Evolutionary conservation across 2,797 vertebrate species (phyloP), one percentile per base, ranked within the genome.

Genomic region (Cygnus olor): DNA sequence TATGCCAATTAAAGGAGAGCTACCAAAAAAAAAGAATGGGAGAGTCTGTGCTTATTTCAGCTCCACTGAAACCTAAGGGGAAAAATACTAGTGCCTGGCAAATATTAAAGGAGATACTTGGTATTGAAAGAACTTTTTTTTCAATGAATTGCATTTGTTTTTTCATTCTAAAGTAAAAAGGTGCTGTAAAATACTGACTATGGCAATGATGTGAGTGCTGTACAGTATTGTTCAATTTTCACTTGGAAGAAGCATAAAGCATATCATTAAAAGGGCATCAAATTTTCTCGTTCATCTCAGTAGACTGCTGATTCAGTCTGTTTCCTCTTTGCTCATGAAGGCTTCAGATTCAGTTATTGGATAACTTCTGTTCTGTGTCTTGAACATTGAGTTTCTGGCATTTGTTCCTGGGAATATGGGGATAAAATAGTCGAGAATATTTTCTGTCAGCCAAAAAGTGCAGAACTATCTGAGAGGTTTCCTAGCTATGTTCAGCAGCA

Each of bases 321-420:
- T 56, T 95, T 96, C 94, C 89, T 94, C 80, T 97, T 87, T 92
- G 65, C 45, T 94, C 65, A 68, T 87, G 78, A 96, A 94, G 49
- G 30, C 73, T 95, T 96, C 83, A 93, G 17, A 92, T 94, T 83
- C 86, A 74, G 34, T 84, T 76, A 84, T 51, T 94, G 84, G 81
- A 72, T 90, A 92, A 80, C 64, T 97, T 97, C 95, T 94, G 89
- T 88, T 95, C 82, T 94, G 61, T 93, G 71, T 95, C 91, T 94
- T 94, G 77, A 94, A 79, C 61, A 61, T 92, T 57, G 56, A 74
- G 78, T 97, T 97, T 97, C 96, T 98, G 96, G 97, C 96, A 93
- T 88, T 38, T 63, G 36, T 97, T 95, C 96, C 96, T 98, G 96
- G 96, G 97, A 98, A 97, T 97, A 96, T 92, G 47, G 90, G 61